Base-by-base conservation (phyloP, 2,888 invertebrate species). In the Neoascia interrupta region DNA sequence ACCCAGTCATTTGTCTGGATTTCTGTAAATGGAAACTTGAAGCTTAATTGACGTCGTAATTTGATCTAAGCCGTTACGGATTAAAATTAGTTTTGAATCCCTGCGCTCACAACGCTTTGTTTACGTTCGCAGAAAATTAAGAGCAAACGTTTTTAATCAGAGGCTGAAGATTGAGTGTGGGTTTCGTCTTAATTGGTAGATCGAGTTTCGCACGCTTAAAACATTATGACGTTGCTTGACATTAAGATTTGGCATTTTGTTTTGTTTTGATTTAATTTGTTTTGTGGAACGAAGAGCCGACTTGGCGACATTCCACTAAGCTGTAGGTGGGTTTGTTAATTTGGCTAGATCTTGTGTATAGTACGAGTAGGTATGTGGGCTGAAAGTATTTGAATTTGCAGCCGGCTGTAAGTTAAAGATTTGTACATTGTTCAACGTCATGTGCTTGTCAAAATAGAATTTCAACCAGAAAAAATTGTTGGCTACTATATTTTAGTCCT, bases 121-220 rank as follows among this genome's bases (percentile, higher is more conserved):
- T 73, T 43, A 49, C 34, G 64, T 51, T 19, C 6, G 18, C 16
- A 45, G 28, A 47, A 69, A 28, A 37, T 56, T 47, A 56, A 68
- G 39, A 15, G 47, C 26, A 34, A 26, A 60, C 28, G 45, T 47
- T 60, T 36, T 21, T 23, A 41, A 58, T 68, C 19, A 4, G 28
- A 39, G 39, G 26, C 2, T 53, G 13, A 26, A 5, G 37, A 53
- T 37, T 64, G 73, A 51, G 58, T 51, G 64, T 58, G 64, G 23
- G 51, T 41, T 58, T 39, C 73, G 64, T n/a, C n/a, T n/a, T 73
- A 64, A 73, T 73, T 51, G 43, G 49, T 16, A 73, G 64, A 43
- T 64, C 37, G 64, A 58, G 51, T 51, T 60, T 49, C 28, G 37
- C 31, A 37, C 19, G 28, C 19, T 43, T 34, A 4, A 18, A 26